Evolutionary conservation across 2,797 vertebrate species (phyloP).

Genomic region (Muraenolepis orangiensis): DNA sequence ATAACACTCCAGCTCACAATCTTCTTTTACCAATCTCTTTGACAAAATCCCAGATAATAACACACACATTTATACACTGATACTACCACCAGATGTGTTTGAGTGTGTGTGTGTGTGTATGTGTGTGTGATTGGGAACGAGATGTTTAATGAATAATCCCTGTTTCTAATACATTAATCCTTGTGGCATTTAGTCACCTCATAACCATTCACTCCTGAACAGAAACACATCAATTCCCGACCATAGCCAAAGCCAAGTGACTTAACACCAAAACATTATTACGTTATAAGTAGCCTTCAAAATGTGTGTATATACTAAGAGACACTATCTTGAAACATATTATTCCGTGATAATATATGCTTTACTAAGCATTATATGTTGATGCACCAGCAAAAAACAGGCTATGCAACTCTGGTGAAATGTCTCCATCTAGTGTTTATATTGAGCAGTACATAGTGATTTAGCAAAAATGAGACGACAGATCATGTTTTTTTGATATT

Average conservation of each 20-base stretch:
- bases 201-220: constrained; percentile 47
- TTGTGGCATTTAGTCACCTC: constrained; percentile 45
- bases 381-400: neutral
- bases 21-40: constrained; percentile 23
- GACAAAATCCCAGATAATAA: constrained; percentile 18
- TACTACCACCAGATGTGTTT: neutral
- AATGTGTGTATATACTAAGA: neutral
- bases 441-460: neutral
- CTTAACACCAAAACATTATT: neutral
- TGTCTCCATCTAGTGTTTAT: constrained; percentile 56
- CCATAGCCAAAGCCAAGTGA: neutral
- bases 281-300: neutral
- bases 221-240: constrained; percentile 14
- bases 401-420: constrained; percentile 9
- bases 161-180: constrained; percentile 61
- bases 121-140: constrained; percentile 33
- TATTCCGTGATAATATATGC: neutral
- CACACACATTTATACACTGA: neutral
- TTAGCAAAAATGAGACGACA: neutral
- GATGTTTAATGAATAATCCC: constrained; percentile 70
- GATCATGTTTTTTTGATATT: neutral
- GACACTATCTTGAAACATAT: neutral
- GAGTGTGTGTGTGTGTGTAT: neutral
- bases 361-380: neutral
- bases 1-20: constrained; percentile 58